phyloP scores from a whole-genome alignment of 2,797 vertebrate genomes.

The Gambusia yucatana region DNA sequence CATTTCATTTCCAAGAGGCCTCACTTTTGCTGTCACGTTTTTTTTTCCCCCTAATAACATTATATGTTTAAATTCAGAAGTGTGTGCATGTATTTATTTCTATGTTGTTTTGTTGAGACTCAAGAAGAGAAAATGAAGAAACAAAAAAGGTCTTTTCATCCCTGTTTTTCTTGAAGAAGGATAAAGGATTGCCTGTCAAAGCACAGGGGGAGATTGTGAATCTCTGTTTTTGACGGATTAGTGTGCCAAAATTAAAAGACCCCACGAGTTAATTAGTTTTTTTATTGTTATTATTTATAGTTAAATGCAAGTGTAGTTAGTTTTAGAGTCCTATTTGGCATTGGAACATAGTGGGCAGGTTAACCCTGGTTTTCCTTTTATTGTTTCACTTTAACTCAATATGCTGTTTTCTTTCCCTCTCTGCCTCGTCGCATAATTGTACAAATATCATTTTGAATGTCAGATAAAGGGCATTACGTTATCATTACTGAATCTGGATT shows the following conservation, averaged over 20 bases:
- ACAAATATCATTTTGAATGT: conserved; percentile 52
- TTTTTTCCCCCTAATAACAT: conserved; percentile 61
- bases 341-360: conserved; percentile 64
- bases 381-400: conserved; percentile 51
- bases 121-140: conserved; percentile 73
- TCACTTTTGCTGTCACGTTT: conserved; percentile 72
- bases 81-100: conserved; percentile 88
- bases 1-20: conserved; percentile 82
- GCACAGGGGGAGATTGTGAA: conserved; percentile 69
- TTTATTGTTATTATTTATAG: conserved; percentile 68
- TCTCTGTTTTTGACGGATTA: conserved; percentile 71
- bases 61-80: conserved; percentile 82
- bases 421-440: conserved; percentile 26
- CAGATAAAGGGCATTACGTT: conserved; percentile 70
- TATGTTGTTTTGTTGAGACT: conserved; percentile 76
- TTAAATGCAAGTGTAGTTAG: conserved; percentile 68
- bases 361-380: conserved; percentile 66
- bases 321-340: conserved; percentile 64
- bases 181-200: conserved; percentile 71
- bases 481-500: conserved; percentile 45
- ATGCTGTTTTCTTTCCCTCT: not conserved
- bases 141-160: conserved; percentile 55
- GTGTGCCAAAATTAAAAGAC: conserved; percentile 82
- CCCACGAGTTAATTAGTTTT: conserved; percentile 62
- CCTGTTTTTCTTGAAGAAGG: conserved; percentile 59